Evolutionary conservation across 35 echinoderm and acorn worm genomes (phyloP).

Genomic region (Ptychodera flava): DNA sequence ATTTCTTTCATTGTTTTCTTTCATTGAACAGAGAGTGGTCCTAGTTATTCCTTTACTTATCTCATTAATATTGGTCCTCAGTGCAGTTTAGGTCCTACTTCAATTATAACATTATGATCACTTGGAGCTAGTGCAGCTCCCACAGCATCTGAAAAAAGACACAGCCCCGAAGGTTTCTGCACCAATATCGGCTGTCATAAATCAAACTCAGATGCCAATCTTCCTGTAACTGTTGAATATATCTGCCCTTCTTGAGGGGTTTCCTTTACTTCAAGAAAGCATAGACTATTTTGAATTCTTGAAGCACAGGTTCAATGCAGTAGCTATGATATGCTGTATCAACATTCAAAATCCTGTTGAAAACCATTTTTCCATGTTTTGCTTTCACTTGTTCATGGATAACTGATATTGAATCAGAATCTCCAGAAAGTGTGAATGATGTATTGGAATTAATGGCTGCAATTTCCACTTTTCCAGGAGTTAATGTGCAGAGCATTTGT

Average conservation of each 20-base stretch:
- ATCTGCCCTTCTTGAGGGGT: neutral
- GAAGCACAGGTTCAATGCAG: conserved; percentile 9
- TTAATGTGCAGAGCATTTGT: neutral
- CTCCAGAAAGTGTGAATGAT: conserved; percentile 40
- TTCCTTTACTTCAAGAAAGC: neutral
- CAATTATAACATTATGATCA: conserved; percentile 18
- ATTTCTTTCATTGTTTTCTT: conserved; percentile 3
- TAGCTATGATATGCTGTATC: conserved; percentile 48
- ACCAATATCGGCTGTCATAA: conserved; percentile 27
- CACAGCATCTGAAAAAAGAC: conserved; percentile 27
- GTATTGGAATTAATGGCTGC: conserved; percentile 48
- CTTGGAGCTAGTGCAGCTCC: conserved; percentile 11
- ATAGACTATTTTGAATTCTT: conserved; percentile 10
- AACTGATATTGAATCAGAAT: neutral
- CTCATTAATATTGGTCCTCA: conserved; percentile 10
- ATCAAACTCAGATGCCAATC: conserved; percentile 16
- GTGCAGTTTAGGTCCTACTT: conserved; percentile 27
- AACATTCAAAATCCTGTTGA: conserved; percentile 43
- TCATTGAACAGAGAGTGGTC: neutral
- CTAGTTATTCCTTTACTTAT: neutral
- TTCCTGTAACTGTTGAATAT: conserved; percentile 43
- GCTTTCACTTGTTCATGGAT: conserved; percentile 11
- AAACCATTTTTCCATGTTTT: conserved; percentile 32
- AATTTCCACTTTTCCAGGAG: conserved; percentile 25
- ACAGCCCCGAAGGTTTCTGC: conserved; percentile 10